Evolutionary conservation across 64 coral and sea anemone species (phyloP), one percentile per base, ranked within the genome.

Genomic region (Hydrozoanthus tunicans): DNA sequence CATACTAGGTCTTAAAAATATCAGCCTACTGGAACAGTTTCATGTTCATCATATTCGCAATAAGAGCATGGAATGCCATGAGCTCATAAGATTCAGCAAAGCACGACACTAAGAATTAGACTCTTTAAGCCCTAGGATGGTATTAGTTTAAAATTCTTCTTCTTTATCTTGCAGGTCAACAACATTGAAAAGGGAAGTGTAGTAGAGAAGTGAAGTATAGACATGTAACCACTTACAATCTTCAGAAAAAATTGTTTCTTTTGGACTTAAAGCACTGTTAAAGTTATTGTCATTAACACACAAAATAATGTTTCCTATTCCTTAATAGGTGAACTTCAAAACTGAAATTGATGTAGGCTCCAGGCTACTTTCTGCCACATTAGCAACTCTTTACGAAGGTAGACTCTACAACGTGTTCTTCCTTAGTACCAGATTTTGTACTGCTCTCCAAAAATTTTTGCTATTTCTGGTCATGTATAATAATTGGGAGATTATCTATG

Each of bases 381-480:
- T 86, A 72, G 12, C 64, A n/a, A 70, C 83, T 10, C 83, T 86
- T 12, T 86, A 86, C 20, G 62, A 86, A 86, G 83, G 83, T 86
- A 72, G 26, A 6, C 4, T 71, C 12, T 77, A 54, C 10, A 9
- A 43, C 32, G 32, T 43, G 32, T n/a, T 70, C 4, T 71, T 25
- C n/a, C 17, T 24, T 54, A 57, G 58, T 20, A 12, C 1, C n/a
- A 20, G 9, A 24, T 79, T 79, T 6, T 79, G 6, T 27, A 10
- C 4, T 12, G 9, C 56, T 51, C 76, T 17, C 0, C 15, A 5
- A 3, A 79, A 3, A 17, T 15, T 15, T 9, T 3, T n/a, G 77
- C 11, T n/a, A 79, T n/a, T 79, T 8, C 13, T 6, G 58, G 20
- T 17, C n/a, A 15, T 72, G 23, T 43, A 43, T 43, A 43, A 43